phyloP scores from a whole-genome alignment of 2,113 vertebrate genomes.

The Bubo bubo region DNA sequence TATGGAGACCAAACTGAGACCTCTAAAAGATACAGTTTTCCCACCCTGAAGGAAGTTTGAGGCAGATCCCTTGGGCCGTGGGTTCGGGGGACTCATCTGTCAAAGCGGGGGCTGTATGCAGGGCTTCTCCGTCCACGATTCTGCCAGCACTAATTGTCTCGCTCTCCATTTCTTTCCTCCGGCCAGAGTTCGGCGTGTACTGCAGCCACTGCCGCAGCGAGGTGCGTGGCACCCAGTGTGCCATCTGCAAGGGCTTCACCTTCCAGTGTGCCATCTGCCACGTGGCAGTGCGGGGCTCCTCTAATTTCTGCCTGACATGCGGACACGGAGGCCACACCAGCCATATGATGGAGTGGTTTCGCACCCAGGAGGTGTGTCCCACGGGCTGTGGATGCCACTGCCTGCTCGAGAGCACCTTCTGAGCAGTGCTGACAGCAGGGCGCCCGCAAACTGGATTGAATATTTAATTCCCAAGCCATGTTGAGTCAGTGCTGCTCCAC shows the following conservation, averaged over 20 bases:
- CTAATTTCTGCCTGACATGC: conserved; percentile 97
- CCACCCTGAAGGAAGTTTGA: neutral
- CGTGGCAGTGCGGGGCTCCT: conserved; percentile 92
- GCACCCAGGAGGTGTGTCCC: conserved; percentile 93
- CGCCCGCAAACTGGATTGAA: rapidly evolving
- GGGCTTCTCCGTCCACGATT: rapidly evolving
- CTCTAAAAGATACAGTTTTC: neutral
- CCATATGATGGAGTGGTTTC: conserved; percentile 99
- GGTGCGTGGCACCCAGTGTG: conserved; percentile 90
- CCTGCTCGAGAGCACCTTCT: conserved; percentile 93
- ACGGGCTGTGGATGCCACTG: conserved; percentile 96
- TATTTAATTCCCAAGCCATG: neutral
- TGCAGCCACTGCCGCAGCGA: conserved; percentile 96
- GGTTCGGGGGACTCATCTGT: neutral
- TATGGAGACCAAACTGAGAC: neutral
- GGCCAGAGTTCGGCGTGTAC: conserved; percentile 91
- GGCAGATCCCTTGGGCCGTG: neutral
- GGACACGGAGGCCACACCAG: conserved; percentile 94
- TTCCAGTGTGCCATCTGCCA: conserved; percentile 98
- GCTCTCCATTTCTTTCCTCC: neutral
- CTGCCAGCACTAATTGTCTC: neutral
- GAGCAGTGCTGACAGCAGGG: neutral
- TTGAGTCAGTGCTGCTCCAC: neutral
- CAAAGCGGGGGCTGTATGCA: rapidly evolving
- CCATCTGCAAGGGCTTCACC: conserved; percentile 92